Conservation (phyloP, 2,113 vertebrate species). For the Casuarius casuarius region DNA sequence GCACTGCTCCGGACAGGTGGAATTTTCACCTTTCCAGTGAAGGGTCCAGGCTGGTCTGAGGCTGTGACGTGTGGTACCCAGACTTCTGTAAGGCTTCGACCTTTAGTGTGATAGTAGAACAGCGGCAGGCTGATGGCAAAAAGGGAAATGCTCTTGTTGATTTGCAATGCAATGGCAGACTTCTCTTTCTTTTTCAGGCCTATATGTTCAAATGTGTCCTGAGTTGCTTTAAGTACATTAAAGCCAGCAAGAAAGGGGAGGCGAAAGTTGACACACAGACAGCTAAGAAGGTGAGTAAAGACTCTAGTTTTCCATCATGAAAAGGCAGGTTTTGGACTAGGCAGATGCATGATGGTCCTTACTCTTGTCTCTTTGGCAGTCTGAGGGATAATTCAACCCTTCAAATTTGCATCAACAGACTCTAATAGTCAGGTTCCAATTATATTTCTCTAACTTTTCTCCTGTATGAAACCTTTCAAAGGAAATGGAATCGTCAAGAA, state of each 20-base stretch:
- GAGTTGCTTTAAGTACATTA: conserved; percentile 71
- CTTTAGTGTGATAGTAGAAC: neutral
- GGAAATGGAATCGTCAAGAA: neutral
- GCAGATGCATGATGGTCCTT: neutral
- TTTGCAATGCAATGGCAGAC: neutral
- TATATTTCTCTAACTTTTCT: neutral
- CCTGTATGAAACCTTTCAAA: neutral
- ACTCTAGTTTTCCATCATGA: neutral
- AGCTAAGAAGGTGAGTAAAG: conserved; percentile 63
- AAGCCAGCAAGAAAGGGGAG: conserved; percentile 14
- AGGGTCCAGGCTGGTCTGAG: neutral
- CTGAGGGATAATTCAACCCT: neutral
- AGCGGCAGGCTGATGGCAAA: neutral
- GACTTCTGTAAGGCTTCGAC: neutral
- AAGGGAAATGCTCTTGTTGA: neutral
- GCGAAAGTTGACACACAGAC: neutral
- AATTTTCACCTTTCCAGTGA: neutral
- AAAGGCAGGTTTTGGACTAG: neutral
- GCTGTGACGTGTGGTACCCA: neutral
- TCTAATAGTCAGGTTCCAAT: neutral
- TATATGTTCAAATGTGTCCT: conserved; percentile 80
- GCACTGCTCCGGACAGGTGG: neutral
- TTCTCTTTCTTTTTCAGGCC: conserved; percentile 51
- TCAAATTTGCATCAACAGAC: neutral
- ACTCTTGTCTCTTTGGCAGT: neutral